These are phyloP conservation scores for Enteromius argenteus DNA, from an alignment of 2,797 vertebrate genomes.

Conservation along the genomic window DNA sequence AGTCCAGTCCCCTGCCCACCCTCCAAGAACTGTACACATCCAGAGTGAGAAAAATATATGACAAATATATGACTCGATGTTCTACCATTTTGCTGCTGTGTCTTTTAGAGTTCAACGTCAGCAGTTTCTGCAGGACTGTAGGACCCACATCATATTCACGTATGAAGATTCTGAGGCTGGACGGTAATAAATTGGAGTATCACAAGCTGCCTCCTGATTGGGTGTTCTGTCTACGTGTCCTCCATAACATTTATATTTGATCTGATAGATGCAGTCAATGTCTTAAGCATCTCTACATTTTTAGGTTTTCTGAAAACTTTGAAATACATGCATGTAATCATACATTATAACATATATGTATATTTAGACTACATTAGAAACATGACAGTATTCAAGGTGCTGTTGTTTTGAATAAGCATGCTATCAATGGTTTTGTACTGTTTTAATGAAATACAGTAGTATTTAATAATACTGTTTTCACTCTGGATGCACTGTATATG, in stretches of 20 bases:
- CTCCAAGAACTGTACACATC: no score
- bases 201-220: constrained; percentile 78
- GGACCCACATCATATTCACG: constrained; percentile 77
- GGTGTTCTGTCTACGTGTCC: constrained; percentile 78
- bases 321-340: constrained; percentile 5
- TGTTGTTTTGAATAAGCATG: not conserved
- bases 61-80: not conserved
- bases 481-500: constrained; percentile 6
- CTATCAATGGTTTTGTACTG: not conserved
- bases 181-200: constrained; percentile 77
- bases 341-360: not conserved
- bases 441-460: not conserved
- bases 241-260: constrained; percentile 76
- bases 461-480: not conserved
- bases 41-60: no score
- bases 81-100: constrained; percentile 36
- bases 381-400: constrained; percentile 7
- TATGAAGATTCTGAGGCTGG: constrained; percentile 78
- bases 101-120: constrained; percentile 76
- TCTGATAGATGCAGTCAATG: not conserved
- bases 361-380: constrained; percentile 2
- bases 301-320: not conserved
- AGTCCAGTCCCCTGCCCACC: no score
- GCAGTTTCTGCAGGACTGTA: constrained; percentile 79
- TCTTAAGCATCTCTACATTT: not conserved